phyloP scores from a whole-genome alignment of 1,140 invertebrate species.

The Teleogryllus occipitalis region DNA sequence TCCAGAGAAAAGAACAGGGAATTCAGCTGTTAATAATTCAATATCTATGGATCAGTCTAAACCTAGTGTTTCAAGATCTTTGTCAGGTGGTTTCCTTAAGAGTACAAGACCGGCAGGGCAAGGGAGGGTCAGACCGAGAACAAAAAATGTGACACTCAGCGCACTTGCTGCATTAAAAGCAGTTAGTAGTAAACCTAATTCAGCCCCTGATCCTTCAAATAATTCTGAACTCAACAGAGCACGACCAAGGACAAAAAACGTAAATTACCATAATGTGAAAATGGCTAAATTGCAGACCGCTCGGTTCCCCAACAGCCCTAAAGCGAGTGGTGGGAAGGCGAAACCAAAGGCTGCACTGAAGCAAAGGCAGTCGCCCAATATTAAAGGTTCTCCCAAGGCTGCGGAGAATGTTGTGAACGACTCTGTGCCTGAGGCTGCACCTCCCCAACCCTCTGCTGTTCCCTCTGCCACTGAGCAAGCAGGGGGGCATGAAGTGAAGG shows the following conservation, averaged over 20 bases:
- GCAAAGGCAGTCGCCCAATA: slow-evolving; percentile 34
- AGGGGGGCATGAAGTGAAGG: slow-evolving; percentile 21
- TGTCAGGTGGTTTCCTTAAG: slow-evolving; percentile 36
- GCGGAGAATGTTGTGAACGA: slow-evolving; percentile 29
- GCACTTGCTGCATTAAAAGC: slow-evolving; percentile 26
- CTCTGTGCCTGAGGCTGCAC: slow-evolving; percentile 31
- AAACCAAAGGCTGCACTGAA: slow-evolving; percentile 22
- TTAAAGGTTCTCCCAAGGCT: slow-evolving; percentile 29
- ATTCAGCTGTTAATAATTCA: slow-evolving; percentile 26
- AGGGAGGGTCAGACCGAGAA: slow-evolving; percentile 20
- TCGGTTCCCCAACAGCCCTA: slow-evolving; percentile 35
- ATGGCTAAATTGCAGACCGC: slow-evolving; percentile 38
- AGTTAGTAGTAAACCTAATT: slow-evolving; percentile 19
- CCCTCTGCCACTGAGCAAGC: background rate
- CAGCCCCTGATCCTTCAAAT: slow-evolving; percentile 28
- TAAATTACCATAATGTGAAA: slow-evolving; percentile 49
- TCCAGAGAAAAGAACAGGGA: slow-evolving; percentile 26
- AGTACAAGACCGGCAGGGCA: slow-evolving; percentile 19
- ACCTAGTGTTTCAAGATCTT: slow-evolving; percentile 44
- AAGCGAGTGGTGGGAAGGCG: slow-evolving; percentile 25
- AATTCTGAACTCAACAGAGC: slow-evolving; percentile 42
- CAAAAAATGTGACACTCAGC: slow-evolving; percentile 30
- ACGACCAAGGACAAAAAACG: slow-evolving; percentile 52
- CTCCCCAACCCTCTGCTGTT: background rate
- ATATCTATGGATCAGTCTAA: slow-evolving; percentile 37